Percentiles rank a stretch among this genome's conserved stretches.
Evolutionary conservation across 2,888 invertebrate genomes (phyloP).

Genomic region (Scaeva pyrastri): DNA sequence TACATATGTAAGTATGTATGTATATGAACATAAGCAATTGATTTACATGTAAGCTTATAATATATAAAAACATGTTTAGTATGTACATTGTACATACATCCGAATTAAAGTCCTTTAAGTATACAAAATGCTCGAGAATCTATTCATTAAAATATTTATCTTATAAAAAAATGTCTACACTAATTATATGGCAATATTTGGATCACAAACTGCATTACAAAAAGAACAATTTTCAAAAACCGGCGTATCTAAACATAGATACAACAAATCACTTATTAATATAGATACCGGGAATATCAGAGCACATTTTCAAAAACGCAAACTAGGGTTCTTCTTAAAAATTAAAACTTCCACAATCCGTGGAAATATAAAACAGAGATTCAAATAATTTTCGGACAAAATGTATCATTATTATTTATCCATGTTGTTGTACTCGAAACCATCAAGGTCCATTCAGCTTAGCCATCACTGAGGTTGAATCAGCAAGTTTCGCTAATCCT

Average conservation of each 20-base stretch:
- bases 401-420: too few relatives aligned
- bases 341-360: neutral
- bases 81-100: too few relatives aligned
- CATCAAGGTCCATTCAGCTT: slow-evolving; percentile 23
- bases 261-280: neutral
- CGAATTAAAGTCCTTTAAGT: too few relatives aligned
- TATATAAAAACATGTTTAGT: too few relatives aligned
- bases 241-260: neutral
- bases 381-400: neutral
- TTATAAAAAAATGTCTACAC: too few relatives aligned
- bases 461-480: neutral
- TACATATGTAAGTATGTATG: too few relatives aligned
- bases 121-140: too few relatives aligned
- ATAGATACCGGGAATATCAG: neutral
- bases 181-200: too few relatives aligned
- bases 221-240: neutral
- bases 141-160: too few relatives aligned
- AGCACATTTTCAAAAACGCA: neutral
- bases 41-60: too few relatives aligned
- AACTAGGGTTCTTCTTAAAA: neutral
- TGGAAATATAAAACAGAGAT: slow-evolving; percentile 9
- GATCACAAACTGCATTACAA: too few relatives aligned
- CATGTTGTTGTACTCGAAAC: neutral
- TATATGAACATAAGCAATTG: too few relatives aligned
- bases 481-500: slow-evolving; percentile 30